Conservation (phyloP, 23 tunicate genomes). For the Botrylloides violaceus region DNA sequence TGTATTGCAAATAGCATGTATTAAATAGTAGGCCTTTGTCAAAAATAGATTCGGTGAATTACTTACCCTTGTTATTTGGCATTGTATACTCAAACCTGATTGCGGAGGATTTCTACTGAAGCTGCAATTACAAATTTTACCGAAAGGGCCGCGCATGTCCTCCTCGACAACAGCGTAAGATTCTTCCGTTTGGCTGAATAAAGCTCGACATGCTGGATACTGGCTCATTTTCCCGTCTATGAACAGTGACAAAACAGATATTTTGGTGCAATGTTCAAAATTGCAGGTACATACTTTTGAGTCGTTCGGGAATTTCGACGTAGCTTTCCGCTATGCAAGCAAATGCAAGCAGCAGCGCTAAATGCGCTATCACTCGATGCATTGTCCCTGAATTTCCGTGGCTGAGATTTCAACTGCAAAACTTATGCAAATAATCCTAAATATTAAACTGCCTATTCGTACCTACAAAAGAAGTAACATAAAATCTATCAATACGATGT, state of each 20-base stretch:
- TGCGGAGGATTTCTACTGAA: conserved; percentile 6
- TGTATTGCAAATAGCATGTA: neutral
- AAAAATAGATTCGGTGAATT: too few species aligned
- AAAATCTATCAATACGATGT: too few species aligned
- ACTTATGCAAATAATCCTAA: too few species aligned
- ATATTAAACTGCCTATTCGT: too few species aligned
- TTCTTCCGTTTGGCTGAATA: neutral
- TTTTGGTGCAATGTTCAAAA: neutral
- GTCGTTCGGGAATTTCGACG: neutral
- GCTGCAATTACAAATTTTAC: conserved; percentile 19
- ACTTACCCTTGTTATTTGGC: conserved; percentile 7
- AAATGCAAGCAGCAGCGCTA: neutral
- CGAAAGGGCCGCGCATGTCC: neutral
- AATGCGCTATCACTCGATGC: neutral
- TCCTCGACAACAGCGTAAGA: neutral
- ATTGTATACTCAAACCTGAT: conserved; percentile 7
- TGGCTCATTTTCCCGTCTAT: neutral
- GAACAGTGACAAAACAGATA: neutral
- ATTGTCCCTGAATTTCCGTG: too few species aligned
- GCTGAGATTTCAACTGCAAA: too few species aligned
- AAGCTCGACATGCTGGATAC: neutral
- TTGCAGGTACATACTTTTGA: neutral
- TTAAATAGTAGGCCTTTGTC: too few species aligned
- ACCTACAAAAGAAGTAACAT: too few species aligned
- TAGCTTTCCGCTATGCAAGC: neutral